Conservation (phyloP, 1,140 invertebrate species). For the Eupristina koningsbergeri region DNA sequence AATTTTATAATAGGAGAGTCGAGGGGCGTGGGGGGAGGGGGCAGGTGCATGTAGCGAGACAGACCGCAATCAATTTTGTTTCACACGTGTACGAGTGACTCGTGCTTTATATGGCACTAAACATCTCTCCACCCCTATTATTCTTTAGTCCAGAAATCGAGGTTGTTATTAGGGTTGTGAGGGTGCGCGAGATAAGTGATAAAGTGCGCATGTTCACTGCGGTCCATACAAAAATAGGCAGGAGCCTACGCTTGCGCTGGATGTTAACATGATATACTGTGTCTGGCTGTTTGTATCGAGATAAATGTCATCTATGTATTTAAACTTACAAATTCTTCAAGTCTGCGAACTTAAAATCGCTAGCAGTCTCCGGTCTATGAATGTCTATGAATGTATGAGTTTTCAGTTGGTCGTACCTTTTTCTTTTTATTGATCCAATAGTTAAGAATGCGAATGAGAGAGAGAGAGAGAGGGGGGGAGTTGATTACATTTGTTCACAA, state of each 20-base stretch:
- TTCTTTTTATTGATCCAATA: no score
- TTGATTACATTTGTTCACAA: no score
- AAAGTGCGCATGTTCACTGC: not conserved
- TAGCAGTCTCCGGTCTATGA: not conserved
- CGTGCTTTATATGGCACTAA: constrained; percentile 15
- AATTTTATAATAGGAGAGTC: no score
- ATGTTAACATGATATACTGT: not conserved
- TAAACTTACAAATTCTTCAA: not conserved
- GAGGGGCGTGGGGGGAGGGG: no score
- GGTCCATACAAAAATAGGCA: not conserved
- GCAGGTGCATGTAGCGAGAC: not conserved
- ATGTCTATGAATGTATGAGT: no score
- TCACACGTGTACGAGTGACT: not conserved
- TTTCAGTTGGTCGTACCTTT: no score
- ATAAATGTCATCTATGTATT: not conserved
- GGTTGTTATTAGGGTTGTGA: not conserved
- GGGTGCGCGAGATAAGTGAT: constrained; percentile 4
- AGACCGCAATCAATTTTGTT: constrained; percentile 21
- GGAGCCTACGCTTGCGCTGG: not conserved
- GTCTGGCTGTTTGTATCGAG: not conserved
- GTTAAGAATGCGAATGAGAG: no score
- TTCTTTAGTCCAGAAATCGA: not conserved
- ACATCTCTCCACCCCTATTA: not conserved
- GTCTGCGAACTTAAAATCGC: not conserved
- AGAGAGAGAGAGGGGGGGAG: no score